These are phyloP conservation scores for Drosophila pegasa DNA, from an alignment of 2,888 invertebrate species.

Conservation along the genomic window DNA sequence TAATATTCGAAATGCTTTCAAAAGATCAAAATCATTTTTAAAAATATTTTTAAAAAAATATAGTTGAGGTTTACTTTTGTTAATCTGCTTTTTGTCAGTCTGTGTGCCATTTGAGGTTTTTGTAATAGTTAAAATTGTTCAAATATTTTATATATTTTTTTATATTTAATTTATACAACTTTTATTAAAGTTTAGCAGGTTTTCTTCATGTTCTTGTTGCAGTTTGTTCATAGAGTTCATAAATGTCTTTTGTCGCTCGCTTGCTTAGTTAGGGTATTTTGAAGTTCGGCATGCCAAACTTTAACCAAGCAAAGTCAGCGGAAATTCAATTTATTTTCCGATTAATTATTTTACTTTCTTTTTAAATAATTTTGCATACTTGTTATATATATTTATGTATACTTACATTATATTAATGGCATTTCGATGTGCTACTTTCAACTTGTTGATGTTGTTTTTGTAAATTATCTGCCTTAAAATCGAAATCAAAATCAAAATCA, in stretches of 20 bases:
- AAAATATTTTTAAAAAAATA: no score
- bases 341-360: background rate
- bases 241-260: background rate
- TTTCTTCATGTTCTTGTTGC: background rate
- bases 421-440: slow-evolving; percentile 54
- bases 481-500: slow-evolving; percentile 26
- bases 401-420: slow-evolving; percentile 53
- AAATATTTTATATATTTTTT: no score
- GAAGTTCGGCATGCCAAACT: slow-evolving; percentile 16
- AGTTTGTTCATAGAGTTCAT: background rate
- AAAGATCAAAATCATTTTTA: background rate
- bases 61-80: background rate
- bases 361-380: slow-evolving; percentile 28
- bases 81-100: slow-evolving; percentile 1
- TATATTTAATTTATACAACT: background rate
- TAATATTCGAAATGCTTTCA: background rate
- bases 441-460: slow-evolving; percentile 81
- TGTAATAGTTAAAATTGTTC: background rate
- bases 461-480: slow-evolving; percentile 82
- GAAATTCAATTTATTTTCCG: background rate
- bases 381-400: slow-evolving; percentile 21
- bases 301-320: background rate
- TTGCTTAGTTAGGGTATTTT: slow-evolving; percentile 14
- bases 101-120: background rate
- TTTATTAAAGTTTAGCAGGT: background rate